Conservation (phyloP, 2,113 vertebrate genomes). For the Panthera leo region DNA sequence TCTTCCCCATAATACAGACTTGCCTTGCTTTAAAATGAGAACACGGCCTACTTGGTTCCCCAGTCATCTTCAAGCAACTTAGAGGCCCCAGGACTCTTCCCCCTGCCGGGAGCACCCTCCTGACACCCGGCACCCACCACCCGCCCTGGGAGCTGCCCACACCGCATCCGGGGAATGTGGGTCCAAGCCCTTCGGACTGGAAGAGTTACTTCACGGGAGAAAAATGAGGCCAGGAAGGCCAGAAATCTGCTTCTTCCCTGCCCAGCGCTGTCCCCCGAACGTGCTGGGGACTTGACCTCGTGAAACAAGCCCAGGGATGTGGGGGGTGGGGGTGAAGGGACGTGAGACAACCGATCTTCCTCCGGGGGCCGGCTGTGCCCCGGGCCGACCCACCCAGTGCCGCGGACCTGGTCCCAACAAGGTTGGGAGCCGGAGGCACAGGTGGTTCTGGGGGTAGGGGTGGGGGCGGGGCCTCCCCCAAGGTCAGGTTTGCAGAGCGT, state of each 20-base stretch:
- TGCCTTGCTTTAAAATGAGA: neutral
- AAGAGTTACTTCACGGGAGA: neutral
- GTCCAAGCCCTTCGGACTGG: neutral
- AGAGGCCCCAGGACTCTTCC: neutral
- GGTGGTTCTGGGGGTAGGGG: neutral
- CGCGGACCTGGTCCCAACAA: neutral
- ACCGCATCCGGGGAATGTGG: rapidly evolving
- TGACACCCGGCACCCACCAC: rapidly evolving
- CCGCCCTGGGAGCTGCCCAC: neutral
- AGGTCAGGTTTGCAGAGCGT: neutral
- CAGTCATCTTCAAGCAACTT: neutral
- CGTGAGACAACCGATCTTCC: too few species aligned
- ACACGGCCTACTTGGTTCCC: neutral
- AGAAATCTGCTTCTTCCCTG: neutral
- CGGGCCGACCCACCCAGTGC: neutral
- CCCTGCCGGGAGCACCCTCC: neutral
- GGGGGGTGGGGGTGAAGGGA: neutral
- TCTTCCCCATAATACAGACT: neutral
- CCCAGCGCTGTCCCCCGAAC: rapidly evolving
- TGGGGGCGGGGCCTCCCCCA: too few species aligned
- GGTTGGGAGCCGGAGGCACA: neutral
- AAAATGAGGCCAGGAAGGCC: neutral
- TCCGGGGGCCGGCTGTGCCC: neutral
- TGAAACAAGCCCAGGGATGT: rapidly evolving
- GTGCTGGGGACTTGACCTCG: too few species aligned